Base-by-base conservation (phyloP, 2,113 vertebrate species). In the Coregonus clupeaformis region DNA sequence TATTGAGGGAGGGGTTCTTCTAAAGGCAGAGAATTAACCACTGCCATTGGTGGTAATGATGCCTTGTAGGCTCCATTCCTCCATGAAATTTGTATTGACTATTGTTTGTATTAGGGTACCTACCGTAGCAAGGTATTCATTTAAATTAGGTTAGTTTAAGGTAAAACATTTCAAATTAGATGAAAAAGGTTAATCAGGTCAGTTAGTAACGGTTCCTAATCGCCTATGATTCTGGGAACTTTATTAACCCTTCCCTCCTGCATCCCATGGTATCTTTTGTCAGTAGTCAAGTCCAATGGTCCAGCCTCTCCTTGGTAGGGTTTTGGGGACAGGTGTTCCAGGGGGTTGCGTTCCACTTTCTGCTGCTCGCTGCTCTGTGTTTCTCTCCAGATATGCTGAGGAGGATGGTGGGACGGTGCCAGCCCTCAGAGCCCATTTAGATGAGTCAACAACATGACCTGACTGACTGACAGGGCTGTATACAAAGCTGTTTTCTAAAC, bases 301-400 rank as follows among this genome's bases (percentile, higher is more conserved):
- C n/a, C 57, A 60, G 57, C n/a, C 6, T 22, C 6, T 60, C n/a
- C 2, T 60, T 52, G 49, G 12, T 13, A 9, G 52, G 25, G 3
- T 18, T 71, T n/a, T 32, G 74, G 69, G 76, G 81, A 67, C 63
- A 78, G 80, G 72, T 79, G 59, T 66, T 30, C 7, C 11, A 25
- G 22, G 70, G 60, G 66, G 73, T 85, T 75, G 79, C 14, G 70
- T 88, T 81, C 86, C 87, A 88, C 87, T 84, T 90, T 79, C 86
- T 91, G 85, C 84, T 90, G 85, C 85, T 87, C 81, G 86, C 75
- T 91, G 75, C 87, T 87, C 71, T 89, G 80, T 89, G 75, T 86
- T 80, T 73, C 25, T 89, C 85, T 85, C 74, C 85, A 91, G 90
- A 83, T 87, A 71, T 80, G 69, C 72, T n/a, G 84, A 83, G 75